phyloP scores from a whole-genome alignment of 2,797 vertebrate genomes.

The Calcarius lapponicus region DNA sequence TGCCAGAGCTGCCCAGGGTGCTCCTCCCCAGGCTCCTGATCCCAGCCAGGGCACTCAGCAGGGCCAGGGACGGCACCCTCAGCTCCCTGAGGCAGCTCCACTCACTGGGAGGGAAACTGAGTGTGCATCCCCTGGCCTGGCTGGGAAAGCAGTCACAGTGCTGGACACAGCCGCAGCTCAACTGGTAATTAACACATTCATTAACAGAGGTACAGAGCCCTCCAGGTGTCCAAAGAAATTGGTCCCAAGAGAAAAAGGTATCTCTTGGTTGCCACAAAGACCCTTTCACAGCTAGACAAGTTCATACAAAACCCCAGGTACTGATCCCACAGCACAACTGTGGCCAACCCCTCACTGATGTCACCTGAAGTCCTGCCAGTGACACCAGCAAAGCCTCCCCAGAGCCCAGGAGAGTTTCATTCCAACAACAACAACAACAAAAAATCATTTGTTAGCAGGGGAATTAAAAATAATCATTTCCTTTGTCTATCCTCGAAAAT shows the following conservation, averaged over 20 bases:
- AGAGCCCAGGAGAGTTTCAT: background rate
- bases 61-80: background rate
- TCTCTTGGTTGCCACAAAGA: background rate
- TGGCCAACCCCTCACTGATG: rapidly evolving
- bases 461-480: background rate
- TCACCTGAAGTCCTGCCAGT: background rate
- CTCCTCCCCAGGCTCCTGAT: background rate
- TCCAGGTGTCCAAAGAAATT: background rate
- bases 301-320: rapidly evolving
- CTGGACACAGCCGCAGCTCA: background rate
- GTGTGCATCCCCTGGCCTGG: background rate
- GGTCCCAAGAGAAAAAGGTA: background rate
- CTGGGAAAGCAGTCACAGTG: background rate
- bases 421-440: background rate
- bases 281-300: background rate
- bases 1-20: background rate
- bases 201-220: background rate
- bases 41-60: background rate
- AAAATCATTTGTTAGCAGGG: background rate
- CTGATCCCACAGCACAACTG: background rate
- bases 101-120: background rate
- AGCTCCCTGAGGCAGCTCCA: background rate
- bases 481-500: background rate
- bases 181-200: background rate
- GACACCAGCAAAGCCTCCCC: background rate